A percentile compares a stretch with the other conserved stretches of the same genome.
These are phyloP conservation scores for Theristicus caerulescens DNA, from an alignment of 2,113 vertebrate species.

Conservation along the genomic window DNA sequence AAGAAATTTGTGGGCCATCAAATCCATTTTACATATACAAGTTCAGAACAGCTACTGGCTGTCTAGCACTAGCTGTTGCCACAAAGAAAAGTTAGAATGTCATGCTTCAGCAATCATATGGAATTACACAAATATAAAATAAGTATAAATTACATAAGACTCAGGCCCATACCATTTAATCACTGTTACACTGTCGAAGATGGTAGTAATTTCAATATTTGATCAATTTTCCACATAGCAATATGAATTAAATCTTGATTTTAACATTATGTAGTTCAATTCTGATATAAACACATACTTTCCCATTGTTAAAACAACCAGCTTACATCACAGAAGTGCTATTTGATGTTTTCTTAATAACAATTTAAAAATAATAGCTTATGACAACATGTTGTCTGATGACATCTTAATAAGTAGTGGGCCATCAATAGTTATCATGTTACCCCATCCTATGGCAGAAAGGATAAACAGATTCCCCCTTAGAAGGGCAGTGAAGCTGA, in stretches of 20 bases:
- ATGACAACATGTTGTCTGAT: conserved; percentile 40
- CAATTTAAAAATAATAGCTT: conserved; percentile 1
- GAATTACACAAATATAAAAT: background rate
- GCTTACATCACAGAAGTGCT: background rate
- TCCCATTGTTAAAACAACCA: background rate
- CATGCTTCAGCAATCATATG: background rate
- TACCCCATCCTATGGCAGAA: conserved; percentile 11
- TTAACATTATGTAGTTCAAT: background rate
- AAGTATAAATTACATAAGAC: background rate
- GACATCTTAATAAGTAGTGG: conserved; percentile 30
- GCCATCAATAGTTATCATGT: conserved; percentile 45
- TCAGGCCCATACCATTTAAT: background rate
- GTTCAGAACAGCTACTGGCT: background rate
- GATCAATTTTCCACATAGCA: background rate
- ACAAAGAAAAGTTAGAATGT: background rate
- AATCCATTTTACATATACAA: background rate
- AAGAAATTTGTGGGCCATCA: background rate
- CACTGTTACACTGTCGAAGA: background rate
- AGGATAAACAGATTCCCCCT: background rate
- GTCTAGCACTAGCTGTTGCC: background rate
- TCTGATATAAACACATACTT: background rate
- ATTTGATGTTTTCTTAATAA: background rate
- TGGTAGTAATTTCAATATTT: background rate
- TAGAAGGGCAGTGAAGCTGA: conserved; percentile 25
- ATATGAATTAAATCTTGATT: background rate